phyloP scores from a whole-genome alignment of 2,113 vertebrate species.

The Paramormyrops kingsleyae region DNA sequence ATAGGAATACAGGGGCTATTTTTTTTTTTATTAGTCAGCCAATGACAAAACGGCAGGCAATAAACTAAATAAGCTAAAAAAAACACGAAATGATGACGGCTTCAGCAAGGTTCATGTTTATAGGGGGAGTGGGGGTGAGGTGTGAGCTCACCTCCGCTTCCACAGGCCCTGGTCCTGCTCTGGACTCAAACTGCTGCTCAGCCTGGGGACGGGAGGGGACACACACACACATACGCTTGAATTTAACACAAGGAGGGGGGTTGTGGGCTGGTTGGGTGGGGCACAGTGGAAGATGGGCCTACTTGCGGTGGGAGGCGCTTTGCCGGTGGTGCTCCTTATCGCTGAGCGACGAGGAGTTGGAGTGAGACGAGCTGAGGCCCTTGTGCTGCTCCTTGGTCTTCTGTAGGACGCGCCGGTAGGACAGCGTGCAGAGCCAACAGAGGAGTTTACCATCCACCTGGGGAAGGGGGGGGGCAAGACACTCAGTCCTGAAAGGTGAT shows the following conservation, averaged over 20 bases:
- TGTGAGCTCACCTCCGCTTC: constrained; percentile 82
- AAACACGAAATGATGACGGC: not conserved
- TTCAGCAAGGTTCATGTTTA: not conserved
- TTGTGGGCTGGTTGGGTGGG: not conserved
- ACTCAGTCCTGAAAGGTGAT: not conserved
- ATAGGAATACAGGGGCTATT: not conserved
- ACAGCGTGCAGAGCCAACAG: constrained; percentile 96
- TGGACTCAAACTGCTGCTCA: constrained; percentile 84
- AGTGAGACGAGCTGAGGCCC: constrained; percentile 84
- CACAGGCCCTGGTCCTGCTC: constrained; percentile 95
- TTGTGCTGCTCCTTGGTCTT: constrained; percentile 98
- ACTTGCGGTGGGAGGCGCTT: constrained; percentile 88
- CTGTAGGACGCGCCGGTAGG: constrained; percentile 93
- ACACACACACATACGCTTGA: constrained; percentile 30
- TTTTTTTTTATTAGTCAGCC: not conserved
- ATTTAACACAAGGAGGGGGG: not conserved
- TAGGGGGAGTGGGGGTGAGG: not conserved
- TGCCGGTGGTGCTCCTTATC: constrained; percentile 84
- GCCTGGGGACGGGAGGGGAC: constrained; percentile 60
- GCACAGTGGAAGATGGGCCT: constrained; percentile 34
- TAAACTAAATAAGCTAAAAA: constrained; percentile 31
- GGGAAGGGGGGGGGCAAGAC: not conserved
- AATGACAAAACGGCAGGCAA: not conserved
- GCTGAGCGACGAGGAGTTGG: constrained; percentile 85
- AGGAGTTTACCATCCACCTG: constrained; percentile 95